Evolutionary conservation across 2,888 invertebrate genomes (phyloP).

Genomic region (Phania funesta): DNA sequence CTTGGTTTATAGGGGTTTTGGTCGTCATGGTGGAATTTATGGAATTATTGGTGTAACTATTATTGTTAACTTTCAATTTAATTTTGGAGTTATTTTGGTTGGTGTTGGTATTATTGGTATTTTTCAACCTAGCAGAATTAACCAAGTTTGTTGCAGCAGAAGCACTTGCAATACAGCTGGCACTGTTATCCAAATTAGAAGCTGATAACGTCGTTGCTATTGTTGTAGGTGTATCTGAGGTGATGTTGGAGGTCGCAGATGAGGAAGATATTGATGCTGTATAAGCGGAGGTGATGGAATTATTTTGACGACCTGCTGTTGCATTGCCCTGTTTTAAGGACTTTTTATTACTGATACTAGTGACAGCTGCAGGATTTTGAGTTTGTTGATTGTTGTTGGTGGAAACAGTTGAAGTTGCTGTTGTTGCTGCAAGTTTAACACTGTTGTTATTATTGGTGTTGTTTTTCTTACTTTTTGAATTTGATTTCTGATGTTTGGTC

Average conservation of each 20-base stretch:
- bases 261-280: conserved; percentile 36
- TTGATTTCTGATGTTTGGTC: conserved; percentile 59
- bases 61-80: conserved; percentile 67
- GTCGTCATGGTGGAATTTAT: conserved; percentile 68
- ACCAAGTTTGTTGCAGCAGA: conserved; percentile 60
- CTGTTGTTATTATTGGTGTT: conserved; percentile 63
- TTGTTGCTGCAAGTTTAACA: conserved; percentile 67
- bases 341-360: conserved; percentile 51
- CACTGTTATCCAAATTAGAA: conserved; percentile 49
- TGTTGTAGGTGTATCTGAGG: conserved; percentile 67
- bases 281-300: conserved; percentile 32
- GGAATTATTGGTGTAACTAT: conserved; percentile 72
- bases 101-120: conserved; percentile 58
- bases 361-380: conserved; percentile 45
- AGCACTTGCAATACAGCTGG: conserved; percentile 50
- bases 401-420: conserved; percentile 69
- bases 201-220: conserved; percentile 69
- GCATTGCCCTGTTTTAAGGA: conserved; percentile 59
- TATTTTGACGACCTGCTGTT: conserved; percentile 55
- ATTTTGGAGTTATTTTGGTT: conserved; percentile 62
- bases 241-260: conserved; percentile 40
- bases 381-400: conserved; percentile 68
- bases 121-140: conserved; percentile 62
- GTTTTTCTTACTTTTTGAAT: conserved; percentile 67
- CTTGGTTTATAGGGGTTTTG: conserved; percentile 37